Conservation (phyloP, 2,797 vertebrate species). For the Phoebastria nigripes region DNA sequence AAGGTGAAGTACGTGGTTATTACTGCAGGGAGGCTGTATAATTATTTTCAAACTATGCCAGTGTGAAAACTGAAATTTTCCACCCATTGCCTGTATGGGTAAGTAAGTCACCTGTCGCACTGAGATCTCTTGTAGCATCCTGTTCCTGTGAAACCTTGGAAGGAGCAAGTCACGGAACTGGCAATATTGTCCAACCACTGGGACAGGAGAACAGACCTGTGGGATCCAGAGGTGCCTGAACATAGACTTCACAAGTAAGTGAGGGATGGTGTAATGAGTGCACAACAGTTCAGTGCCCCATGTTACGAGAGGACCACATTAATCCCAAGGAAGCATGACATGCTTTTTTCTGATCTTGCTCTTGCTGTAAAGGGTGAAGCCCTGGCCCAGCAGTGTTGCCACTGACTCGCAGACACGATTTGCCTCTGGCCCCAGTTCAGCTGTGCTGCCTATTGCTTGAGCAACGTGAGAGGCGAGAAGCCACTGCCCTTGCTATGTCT, state of each 20-base stretch:
- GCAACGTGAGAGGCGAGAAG: not conserved
- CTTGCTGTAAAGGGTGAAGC: not conserved
- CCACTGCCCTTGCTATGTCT: not conserved
- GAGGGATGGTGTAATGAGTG: not conserved
- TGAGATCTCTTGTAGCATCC: not conserved
- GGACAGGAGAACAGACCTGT: not conserved
- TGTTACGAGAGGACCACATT: not conserved
- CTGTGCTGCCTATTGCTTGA: not conserved
- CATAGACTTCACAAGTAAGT: not conserved
- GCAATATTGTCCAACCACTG: not conserved
- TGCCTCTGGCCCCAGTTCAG: not conserved
- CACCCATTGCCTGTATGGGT: not conserved
- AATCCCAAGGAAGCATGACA: not conserved
- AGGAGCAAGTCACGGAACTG: not conserved
- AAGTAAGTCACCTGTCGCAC: not conserved
- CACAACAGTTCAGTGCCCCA: not conserved
- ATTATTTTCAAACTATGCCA: not conserved
- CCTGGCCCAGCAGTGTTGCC: not conserved
- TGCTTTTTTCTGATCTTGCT: not conserved
- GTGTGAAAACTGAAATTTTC: not conserved
- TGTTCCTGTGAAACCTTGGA: not conserved
- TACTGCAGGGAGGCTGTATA: not conserved
- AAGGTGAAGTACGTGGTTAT: not conserved
- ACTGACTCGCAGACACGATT: not conserved
- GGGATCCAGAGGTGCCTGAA: not conserved